These are phyloP conservation scores for Heliconius eleuchia DNA, from an alignment of 1,140 invertebrate genomes.

Conservation along the genomic window DNA sequence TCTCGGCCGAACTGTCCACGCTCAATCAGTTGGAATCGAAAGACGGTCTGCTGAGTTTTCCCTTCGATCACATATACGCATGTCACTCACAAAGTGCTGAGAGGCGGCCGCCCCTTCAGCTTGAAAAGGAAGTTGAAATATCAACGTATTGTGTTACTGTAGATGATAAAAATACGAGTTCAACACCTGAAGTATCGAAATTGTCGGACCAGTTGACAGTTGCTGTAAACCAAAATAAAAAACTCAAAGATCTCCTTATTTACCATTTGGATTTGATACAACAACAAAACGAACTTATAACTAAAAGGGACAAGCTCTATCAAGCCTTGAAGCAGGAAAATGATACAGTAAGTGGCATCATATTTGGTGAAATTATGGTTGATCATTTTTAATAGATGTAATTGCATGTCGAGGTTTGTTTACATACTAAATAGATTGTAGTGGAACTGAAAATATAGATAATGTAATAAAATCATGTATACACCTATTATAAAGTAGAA, in stretches of 20 bases:
- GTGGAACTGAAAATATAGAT: not conserved
- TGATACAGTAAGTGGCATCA: constrained; percentile 63
- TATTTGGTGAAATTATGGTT: not conserved
- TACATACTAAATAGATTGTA: not conserved
- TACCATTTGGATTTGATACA: constrained; percentile 71
- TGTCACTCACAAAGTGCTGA: constrained; percentile 64
- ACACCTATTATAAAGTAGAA: not conserved
- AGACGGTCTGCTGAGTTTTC: constrained; percentile 69
- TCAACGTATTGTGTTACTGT: constrained; percentile 52
- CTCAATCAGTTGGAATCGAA: constrained; percentile 68
- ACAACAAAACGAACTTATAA: constrained; percentile 68
- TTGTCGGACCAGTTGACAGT: constrained; percentile 51
- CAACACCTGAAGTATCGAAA: constrained; percentile 41
- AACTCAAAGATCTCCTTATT: constrained; percentile 61
- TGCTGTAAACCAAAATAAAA: constrained; percentile 62
- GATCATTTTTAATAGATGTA: constrained; percentile 1
- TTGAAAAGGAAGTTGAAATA: constrained; percentile 63
- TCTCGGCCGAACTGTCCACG: constrained; percentile 62
- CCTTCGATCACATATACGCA: constrained; percentile 74
- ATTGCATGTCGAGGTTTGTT: constrained; percentile 34
- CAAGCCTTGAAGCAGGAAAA: constrained; percentile 68
- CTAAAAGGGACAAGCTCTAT: constrained; percentile 62
- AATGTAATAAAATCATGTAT: not conserved
- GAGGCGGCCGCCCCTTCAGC: constrained; percentile 49
- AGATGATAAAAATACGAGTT: constrained; percentile 49